A percentile compares a stretch with the other conserved stretches of the same genome.
phyloP scores from a whole-genome alignment of 2,797 vertebrate species.

The Enteromius argenteus region DNA sequence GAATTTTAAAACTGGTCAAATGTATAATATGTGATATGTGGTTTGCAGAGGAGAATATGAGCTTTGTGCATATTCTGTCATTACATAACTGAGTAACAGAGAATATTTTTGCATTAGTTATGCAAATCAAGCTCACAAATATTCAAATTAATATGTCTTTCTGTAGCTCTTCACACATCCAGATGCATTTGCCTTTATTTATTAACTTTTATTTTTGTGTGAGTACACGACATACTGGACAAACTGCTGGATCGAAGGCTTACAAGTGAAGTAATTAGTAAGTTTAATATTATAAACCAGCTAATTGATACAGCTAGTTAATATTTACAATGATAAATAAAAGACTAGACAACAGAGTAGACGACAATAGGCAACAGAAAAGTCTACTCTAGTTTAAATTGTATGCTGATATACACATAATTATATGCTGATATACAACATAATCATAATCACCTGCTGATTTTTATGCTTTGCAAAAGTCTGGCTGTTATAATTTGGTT shows the following conservation, averaged over 20 bases:
- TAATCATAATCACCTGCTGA: too few species aligned
- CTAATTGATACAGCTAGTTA: not conserved
- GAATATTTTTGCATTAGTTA: not conserved
- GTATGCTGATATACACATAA: too few species aligned
- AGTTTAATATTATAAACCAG: not conserved
- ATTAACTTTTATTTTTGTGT: not conserved
- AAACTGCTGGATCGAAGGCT: not conserved
- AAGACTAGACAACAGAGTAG: too few species aligned
- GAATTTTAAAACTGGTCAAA: not conserved
- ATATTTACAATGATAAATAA: not conserved
- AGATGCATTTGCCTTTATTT: not conserved
- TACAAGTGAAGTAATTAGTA: not conserved
- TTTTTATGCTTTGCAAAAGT: too few species aligned
- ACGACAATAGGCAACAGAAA: too few species aligned
- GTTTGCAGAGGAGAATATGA: not conserved
- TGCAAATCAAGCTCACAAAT: not conserved
- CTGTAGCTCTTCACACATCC: not conserved
- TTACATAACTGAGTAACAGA: not conserved
- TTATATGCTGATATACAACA: too few species aligned
- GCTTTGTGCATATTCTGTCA: not conserved
- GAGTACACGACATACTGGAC: not conserved
- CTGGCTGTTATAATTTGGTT: too few species aligned
- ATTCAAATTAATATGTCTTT: not conserved
- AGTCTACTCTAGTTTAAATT: too few species aligned
- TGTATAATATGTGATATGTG: not conserved